Conservation (phyloP, 2,797 vertebrate genomes). For the Prionace glauca region DNA sequence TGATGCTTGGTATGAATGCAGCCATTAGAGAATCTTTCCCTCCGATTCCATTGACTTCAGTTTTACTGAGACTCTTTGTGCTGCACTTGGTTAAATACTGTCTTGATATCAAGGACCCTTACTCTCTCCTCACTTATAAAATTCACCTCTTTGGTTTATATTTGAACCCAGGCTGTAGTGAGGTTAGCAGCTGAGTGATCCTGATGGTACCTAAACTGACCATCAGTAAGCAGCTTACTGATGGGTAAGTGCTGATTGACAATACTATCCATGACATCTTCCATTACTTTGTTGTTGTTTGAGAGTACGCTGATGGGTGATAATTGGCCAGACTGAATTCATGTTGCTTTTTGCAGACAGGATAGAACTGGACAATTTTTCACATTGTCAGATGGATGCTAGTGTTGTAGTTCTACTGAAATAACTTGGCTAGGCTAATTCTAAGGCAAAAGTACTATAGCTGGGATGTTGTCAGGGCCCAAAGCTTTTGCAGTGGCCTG, state of each 20-base stretch:
- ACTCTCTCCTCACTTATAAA: too few species aligned
- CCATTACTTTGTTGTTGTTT: background rate
- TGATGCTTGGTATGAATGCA: too few species aligned
- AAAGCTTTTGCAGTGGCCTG: background rate
- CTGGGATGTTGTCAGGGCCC: background rate
- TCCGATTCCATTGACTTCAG: too few species aligned
- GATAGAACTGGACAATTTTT: background rate
- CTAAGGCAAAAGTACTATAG: background rate
- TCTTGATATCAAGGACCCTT: too few species aligned
- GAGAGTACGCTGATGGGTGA: background rate
- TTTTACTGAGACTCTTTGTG: too few species aligned
- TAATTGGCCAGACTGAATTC: background rate
- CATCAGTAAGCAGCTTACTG: too few species aligned
- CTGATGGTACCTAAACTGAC: too few species aligned
- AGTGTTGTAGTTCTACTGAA: background rate
- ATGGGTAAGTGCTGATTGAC: background rate
- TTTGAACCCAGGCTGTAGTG: too few species aligned
- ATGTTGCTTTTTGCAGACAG: background rate
- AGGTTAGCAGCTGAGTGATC: too few species aligned
- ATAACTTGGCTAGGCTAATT: background rate
- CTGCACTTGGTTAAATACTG: too few species aligned
- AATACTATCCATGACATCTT: background rate
- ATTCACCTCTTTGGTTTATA: too few species aligned
- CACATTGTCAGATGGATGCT: background rate
- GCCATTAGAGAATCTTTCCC: too few species aligned